A percentile compares a stretch with the other conserved stretches of the same genome.
Conservation (phyloP, 2,113 vertebrate species). For the Morone chrysops region DNA sequence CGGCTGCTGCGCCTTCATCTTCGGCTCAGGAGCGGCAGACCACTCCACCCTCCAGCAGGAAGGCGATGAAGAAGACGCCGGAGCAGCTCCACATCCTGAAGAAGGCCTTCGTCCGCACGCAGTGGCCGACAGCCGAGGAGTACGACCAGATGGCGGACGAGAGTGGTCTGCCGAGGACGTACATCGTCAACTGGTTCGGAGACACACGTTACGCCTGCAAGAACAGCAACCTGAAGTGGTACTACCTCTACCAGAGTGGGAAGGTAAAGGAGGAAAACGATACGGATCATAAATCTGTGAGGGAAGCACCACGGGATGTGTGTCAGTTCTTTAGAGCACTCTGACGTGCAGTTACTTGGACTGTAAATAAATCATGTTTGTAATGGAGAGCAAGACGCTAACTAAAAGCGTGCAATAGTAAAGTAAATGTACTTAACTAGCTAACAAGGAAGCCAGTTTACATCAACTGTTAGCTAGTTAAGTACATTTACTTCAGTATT, state of each 20-base stretch:
- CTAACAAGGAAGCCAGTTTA: no score
- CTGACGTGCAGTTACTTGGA: neutral
- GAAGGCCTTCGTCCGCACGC: constrained; percentile 92
- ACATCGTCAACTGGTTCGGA: constrained; percentile 98
- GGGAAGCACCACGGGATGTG: no score
- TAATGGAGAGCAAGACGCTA: no score
- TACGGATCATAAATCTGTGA: no score
- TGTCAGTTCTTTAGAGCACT: neutral
- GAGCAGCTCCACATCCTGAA: constrained; percentile 95
- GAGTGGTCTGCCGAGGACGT: constrained; percentile 90
- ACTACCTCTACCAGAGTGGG: constrained; percentile 91
- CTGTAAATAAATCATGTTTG: neutral
- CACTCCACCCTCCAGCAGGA: constrained; percentile 71
- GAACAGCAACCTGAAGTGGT: constrained; percentile 98
- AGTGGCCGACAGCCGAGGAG: constrained; percentile 93
- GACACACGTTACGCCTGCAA: constrained; percentile 98
- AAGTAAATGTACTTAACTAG: no score
- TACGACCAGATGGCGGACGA: constrained; percentile 93
- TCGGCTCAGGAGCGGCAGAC: constrained; percentile 64
- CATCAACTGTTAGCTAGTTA: no score
- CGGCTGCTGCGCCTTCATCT: neutral
- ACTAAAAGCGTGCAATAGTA: no score
- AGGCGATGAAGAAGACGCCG: constrained; percentile 91
- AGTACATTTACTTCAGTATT: no score
- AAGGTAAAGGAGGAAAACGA: constrained; percentile 69